Base-by-base conservation (phyloP, 2,888 invertebrate genomes). In the Xiphydria camelus region DNA sequence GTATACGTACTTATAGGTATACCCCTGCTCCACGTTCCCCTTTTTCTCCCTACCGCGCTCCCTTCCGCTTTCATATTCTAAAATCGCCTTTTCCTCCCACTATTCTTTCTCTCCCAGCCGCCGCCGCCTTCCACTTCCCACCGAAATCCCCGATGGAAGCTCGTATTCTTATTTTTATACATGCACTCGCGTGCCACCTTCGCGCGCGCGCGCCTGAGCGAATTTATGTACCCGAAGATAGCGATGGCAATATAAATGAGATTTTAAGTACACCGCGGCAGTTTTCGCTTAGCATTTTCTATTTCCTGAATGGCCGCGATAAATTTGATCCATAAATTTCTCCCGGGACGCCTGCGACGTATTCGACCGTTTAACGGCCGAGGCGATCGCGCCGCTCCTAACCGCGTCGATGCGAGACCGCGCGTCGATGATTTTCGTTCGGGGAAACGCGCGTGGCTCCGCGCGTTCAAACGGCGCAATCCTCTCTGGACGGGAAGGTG, bases 171-270 rank as follows among this genome's bases (percentile, higher is more conserved):
- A n/a, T n/a, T n/a, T n/a, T n/a, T n/a, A n/a, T n/a, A n/a, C n/a
- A n/a, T n/a, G n/a, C n/a, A n/a, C n/a, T n/a, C n/a, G n/a, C n/a
- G n/a, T n/a, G n/a, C n/a, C n/a, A n/a, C n/a, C n/a, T n/a, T n/a
- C n/a, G 48, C 23, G 22, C 6, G 23, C 15, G 15, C 40, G 48
- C 45, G 45, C 50, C 57, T n/a, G n/a, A n/a, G 44, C 50, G 52
- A 69, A 71, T 71, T 71, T 71, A 71, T 70, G 64, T 61, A 59
- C 55, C 47, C 54, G 55, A 58, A 61, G 66, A 68, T 70, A 69
- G 63, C 51, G 51, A 53, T 49, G 61, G 59, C 61, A 64, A 66
- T 67, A 66, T 70, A 70, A 67, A 69, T 66, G 70, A 70, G 69
- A 66, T 67, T 66, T 66, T 70, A 68, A 68, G 66, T 68, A 68